Conservation (phyloP, 2,888 invertebrate genomes). For the Tipula vernalis region DNA sequence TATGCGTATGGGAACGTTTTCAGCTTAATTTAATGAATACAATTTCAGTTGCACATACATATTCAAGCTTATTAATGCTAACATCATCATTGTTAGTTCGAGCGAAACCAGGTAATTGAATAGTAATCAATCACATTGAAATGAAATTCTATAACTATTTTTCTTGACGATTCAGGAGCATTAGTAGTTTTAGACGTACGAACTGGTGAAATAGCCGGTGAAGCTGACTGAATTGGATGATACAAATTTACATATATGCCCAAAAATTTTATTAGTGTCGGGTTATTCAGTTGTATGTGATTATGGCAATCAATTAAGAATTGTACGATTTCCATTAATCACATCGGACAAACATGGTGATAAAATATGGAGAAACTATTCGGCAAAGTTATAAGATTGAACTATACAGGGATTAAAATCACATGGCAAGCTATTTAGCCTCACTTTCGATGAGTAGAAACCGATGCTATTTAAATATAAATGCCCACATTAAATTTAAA, state of each 20-base stretch:
- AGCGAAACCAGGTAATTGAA: constrained; percentile 56
- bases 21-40: constrained; percentile 84
- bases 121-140: not conserved
- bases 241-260: constrained; percentile 32
- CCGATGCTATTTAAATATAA: too few species aligned
- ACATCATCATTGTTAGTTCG: constrained; percentile 83
- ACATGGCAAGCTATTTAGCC: too few species aligned
- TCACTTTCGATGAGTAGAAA: too few species aligned
- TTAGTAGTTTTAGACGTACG: constrained; percentile 85
- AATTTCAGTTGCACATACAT: constrained; percentile 38
- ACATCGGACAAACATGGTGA: constrained; percentile 42
- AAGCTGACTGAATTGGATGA: constrained; percentile 60
- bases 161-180: constrained; percentile 39
- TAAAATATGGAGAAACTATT: too few species aligned
- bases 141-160: constrained; percentile 20
- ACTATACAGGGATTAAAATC: too few species aligned
- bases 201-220: constrained; percentile 74
- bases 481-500: too few species aligned
- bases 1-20: constrained; percentile 93
- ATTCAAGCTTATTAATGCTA: constrained; percentile 62
- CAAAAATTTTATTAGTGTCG: constrained; percentile 51
- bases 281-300: constrained; percentile 85
- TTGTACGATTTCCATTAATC: constrained; percentile 84
- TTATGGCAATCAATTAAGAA: constrained; percentile 78
- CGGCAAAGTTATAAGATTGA: too few species aligned